These are phyloP conservation scores for Pituophis catenifer DNA, from an alignment of 2,113 vertebrate species.

Conservation along the genomic window DNA sequence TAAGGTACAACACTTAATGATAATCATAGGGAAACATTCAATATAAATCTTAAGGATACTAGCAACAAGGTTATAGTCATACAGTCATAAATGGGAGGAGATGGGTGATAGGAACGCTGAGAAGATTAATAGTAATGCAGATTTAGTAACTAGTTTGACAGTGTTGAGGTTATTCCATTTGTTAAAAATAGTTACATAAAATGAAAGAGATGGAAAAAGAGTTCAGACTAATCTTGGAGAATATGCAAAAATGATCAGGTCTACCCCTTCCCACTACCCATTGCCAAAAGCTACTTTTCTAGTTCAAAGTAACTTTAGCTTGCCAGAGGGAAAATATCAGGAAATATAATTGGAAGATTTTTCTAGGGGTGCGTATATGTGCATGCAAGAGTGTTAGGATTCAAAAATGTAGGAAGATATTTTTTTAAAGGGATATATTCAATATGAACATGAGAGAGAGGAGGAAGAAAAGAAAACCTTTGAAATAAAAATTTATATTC, in stretches of 20 bases:
- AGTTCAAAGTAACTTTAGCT: constrained; percentile 68
- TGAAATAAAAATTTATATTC: constrained; percentile 40
- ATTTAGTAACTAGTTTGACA: no score
- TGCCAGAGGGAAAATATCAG: constrained; percentile 66
- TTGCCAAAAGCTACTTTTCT: constrained; percentile 61
- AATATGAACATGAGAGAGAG: neutral
- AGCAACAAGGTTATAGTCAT: no score
- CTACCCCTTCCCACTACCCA: constrained; percentile 45
- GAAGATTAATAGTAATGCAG: no score
- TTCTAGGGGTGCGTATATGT: constrained; percentile 41
- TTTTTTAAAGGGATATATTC: constrained; percentile 59
- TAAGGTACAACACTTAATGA: no score
- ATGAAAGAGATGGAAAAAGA: constrained; percentile 3
- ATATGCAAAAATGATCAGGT: constrained; percentile 63
- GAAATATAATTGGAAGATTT: constrained; percentile 69
- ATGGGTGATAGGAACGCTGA: no score
- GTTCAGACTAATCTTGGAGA: constrained; percentile 52
- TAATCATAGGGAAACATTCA: no score
- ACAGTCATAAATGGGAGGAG: no score
- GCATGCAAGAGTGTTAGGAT: constrained; percentile 46
- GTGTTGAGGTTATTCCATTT: constrained; percentile 23
- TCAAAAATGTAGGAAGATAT: constrained; percentile 45
- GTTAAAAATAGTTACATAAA: constrained; percentile 56
- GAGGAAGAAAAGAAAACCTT: constrained; percentile 52
- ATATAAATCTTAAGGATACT: no score